Evolutionary conservation across 2,113 vertebrate genomes (phyloP).

Genomic region (Elgaria multicarinata): DNA sequence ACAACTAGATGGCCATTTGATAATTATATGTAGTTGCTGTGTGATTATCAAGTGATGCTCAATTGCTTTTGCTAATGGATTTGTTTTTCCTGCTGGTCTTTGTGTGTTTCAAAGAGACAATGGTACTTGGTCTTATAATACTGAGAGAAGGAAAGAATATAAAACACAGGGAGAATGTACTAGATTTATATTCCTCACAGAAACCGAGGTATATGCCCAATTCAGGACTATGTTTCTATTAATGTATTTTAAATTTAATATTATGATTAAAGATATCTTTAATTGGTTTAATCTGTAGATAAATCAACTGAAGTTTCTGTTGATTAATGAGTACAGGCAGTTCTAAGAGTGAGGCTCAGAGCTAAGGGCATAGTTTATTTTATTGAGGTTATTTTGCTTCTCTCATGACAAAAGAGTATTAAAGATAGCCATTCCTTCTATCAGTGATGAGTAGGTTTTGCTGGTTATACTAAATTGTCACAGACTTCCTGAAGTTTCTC

Average conservation of each 20-base stretch:
- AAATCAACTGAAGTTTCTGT: background rate
- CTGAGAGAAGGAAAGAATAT: background rate
- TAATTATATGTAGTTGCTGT: conserved; percentile 20
- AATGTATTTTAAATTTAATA: background rate
- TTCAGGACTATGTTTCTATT: background rate
- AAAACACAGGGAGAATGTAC: background rate
- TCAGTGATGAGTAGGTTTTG: background rate
- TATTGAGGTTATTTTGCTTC: background rate
- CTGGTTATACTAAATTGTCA: background rate
- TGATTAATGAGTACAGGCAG: background rate
- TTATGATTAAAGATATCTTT: background rate
- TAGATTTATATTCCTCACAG: background rate
- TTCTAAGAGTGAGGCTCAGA: too few relatives aligned
- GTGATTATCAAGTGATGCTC: conserved; percentile 23
- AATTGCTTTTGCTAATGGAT: conserved; percentile 11
- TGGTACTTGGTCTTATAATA: background rate
- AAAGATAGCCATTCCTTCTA: background rate
- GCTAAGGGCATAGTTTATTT: background rate
- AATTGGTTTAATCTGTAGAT: background rate
- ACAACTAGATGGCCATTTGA: background rate
- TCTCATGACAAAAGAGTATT: background rate
- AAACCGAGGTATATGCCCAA: background rate
- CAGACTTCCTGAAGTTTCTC: background rate
- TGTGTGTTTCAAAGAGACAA: conserved; percentile 2
- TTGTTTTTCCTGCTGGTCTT: conserved; percentile 11